Evolutionary conservation across 2,113 vertebrate species (phyloP).

Genomic region (Hemiscyllium ocellatum): DNA sequence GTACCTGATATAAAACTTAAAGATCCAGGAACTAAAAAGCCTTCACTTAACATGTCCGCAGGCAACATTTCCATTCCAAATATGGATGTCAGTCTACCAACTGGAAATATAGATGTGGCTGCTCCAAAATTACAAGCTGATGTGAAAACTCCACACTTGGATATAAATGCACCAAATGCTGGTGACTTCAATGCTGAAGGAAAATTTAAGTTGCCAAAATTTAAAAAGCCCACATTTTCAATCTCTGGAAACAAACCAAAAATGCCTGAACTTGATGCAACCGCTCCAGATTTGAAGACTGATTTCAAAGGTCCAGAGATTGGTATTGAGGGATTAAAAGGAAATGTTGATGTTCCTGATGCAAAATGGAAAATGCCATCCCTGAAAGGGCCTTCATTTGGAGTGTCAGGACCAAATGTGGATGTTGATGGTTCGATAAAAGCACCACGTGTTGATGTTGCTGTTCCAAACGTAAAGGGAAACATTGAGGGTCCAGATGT

Average conservation of each 20-base stretch:
- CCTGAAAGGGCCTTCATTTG: neutral
- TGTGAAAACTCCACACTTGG: constrained; percentile 39
- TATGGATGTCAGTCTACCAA: neutral
- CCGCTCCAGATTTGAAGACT: no score
- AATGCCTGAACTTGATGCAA: constrained; percentile 6
- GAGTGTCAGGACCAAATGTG: neutral
- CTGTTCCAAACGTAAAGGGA: neutral
- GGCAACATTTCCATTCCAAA: constrained; percentile 38
- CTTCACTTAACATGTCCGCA: constrained; percentile 40
- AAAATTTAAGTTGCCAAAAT: constrained; percentile 42
- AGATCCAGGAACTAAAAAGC: constrained; percentile 47
- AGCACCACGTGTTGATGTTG: neutral
- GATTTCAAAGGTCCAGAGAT: constrained; percentile 21
- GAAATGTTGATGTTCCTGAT: neutral
- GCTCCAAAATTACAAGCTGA: neutral
- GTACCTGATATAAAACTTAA: constrained; percentile 42
- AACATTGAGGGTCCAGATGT: constrained; percentile 41
- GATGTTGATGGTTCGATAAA: neutral
- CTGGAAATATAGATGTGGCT: neutral
- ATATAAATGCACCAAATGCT: constrained; percentile 43
- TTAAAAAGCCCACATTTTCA: constrained; percentile 7
- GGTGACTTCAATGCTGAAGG: constrained; percentile 39
- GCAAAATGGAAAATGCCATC: constrained; percentile 29
- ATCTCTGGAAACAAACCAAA: neutral
- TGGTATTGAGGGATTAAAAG: neutral